phyloP scores from a whole-genome alignment of 2,113 vertebrate species.

The Thinocorus orbignyianus region DNA sequence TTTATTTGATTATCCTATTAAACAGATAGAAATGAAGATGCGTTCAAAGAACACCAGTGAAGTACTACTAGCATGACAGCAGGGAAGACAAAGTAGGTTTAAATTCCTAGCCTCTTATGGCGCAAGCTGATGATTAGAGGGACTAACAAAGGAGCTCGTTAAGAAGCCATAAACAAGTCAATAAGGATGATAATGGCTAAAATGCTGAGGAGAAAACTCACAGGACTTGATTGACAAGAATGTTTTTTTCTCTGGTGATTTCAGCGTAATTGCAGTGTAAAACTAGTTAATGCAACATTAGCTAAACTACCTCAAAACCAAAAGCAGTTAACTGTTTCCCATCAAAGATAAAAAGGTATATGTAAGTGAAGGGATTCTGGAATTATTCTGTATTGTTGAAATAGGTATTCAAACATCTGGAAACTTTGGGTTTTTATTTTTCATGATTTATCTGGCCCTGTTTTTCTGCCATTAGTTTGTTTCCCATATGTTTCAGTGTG shows the following conservation, averaged over 20 bases:
- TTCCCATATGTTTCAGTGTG: neutral
- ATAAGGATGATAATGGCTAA: neutral
- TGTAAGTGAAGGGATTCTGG: neutral
- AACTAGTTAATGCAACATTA: neutral
- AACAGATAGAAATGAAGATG: neutral
- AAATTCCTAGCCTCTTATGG: neutral
- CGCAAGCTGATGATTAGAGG: neutral
- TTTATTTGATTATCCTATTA: neutral
- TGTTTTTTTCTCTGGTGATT: neutral
- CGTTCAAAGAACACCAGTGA: neutral
- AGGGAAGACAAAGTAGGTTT: neutral
- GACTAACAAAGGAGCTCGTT: neutral
- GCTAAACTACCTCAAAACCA: neutral
- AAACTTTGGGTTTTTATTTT: neutral
- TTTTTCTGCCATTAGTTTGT: neutral
- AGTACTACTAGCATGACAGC: neutral
- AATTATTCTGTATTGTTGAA: neutral
- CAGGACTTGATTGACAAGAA: neutral
- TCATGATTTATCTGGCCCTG: neutral
- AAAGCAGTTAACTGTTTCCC: neutral
- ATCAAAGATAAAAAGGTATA: neutral
- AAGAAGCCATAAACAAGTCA: neutral
- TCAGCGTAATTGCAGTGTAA: neutral
- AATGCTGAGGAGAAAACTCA: neutral
- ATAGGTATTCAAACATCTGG: neutral